Evolutionary conservation across 1,140 invertebrate genomes (phyloP).

Genomic region (Sminthurinus signatus): DNA sequence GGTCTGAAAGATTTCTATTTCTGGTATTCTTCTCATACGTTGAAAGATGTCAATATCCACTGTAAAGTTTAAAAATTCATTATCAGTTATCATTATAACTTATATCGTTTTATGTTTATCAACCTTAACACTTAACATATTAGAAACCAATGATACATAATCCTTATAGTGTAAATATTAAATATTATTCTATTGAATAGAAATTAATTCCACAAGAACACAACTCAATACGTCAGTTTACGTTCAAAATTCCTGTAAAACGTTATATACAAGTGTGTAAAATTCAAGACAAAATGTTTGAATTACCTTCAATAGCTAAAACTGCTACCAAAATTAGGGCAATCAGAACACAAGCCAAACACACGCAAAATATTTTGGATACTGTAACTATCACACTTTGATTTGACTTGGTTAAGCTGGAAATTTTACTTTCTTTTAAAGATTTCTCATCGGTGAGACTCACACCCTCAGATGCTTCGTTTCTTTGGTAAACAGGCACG

Average conservation of each 20-base stretch:
- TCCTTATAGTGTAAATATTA: no score
- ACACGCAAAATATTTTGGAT: constrained; percentile 40
- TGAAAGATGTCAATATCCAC: constrained; percentile 38
- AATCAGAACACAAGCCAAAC: constrained; percentile 37
- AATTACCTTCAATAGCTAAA: constrained; percentile 38
- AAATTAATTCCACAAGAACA: no score
- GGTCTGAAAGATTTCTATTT: constrained; percentile 39
- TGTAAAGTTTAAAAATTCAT: no score
- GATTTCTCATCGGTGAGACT: constrained; percentile 12
- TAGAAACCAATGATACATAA: no score
- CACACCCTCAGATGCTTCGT: constrained; percentile 21
- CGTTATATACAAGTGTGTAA: no score
- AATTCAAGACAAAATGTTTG: no score
- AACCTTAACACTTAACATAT: no score
- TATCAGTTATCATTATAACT: no score
- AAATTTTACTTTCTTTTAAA: constrained; percentile 31
- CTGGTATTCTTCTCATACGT: constrained; percentile 38
- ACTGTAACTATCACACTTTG: constrained; percentile 24
- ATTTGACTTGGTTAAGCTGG: constrained; percentile 24
- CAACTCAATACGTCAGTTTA: no score
- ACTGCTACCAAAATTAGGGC: constrained; percentile 35
- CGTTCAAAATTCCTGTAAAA: no score
- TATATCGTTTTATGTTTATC: no score
- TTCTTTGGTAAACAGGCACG: constrained; percentile 26
- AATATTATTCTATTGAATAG: no score